These are phyloP conservation scores for Drosophila willistoni DNA, from an alignment of 1,140 invertebrate species.

Conservation along the genomic window DNA sequence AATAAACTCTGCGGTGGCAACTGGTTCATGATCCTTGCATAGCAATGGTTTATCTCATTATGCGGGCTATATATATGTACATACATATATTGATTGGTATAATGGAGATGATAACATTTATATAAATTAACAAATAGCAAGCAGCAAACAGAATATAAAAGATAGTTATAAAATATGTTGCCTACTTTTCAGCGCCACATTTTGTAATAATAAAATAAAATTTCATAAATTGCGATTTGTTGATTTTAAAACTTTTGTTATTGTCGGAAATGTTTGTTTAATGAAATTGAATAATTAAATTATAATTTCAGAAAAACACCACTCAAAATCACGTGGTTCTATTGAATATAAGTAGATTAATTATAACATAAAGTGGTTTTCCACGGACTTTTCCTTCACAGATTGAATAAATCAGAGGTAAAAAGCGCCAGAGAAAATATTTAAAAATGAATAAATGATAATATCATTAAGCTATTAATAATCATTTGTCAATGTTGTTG, in stretches of 20 bases:
- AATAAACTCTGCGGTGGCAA: constrained; percentile 25
- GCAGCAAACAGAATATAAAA: neutral
- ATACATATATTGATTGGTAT: neutral
- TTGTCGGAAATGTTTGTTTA: neutral
- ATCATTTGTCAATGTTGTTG: constrained; percentile 64
- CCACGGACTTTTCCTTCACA: constrained; percentile 13
- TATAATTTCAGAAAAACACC: constrained; percentile 23
- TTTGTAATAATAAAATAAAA: neutral
- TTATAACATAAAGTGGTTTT: constrained; percentile 41
- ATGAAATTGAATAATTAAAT: constrained; percentile 37
- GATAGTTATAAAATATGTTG: neutral
- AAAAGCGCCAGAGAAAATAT: constrained; percentile 46
- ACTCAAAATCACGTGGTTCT: constrained; percentile 2
- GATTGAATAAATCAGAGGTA: constrained; percentile 50
- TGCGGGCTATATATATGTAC: neutral
- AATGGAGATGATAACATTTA: neutral
- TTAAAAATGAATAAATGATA: constrained; percentile 72
- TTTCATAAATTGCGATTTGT: constrained; percentile 44
- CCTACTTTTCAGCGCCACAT: no score
- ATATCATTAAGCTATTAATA: constrained; percentile 79
- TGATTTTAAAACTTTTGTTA: neutral
- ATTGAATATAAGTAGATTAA: constrained; percentile 48
- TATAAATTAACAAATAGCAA: neutral
- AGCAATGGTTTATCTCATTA: constrained; percentile 23
- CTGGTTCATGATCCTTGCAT: constrained; percentile 9